Conservation (phyloP, 2,888 invertebrate genomes). For the Fabriciana adippe region DNA sequence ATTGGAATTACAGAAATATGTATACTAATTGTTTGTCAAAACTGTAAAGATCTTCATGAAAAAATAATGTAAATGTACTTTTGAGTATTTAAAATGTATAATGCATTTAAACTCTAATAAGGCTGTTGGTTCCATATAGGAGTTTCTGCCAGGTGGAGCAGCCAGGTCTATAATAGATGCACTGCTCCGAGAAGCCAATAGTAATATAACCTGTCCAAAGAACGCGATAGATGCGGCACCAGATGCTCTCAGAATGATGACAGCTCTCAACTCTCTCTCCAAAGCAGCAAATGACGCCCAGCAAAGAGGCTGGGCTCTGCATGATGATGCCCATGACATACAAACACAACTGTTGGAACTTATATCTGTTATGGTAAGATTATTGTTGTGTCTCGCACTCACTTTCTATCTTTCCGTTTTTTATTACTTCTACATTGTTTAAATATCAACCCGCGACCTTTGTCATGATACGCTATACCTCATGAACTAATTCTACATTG, state of each 20-base stretch:
- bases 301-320: slow-evolving; percentile 96
- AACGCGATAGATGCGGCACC: slow-evolving; percentile 90
- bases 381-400: not conserved
- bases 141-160: slow-evolving; percentile 74
- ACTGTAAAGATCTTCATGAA: too few relatives aligned
- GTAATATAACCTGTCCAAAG: slow-evolving; percentile 78
- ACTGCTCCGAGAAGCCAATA: slow-evolving; percentile 71
- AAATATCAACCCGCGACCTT: too few relatives aligned
- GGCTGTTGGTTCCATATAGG: slow-evolving; percentile 44
- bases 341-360: slow-evolving; percentile 91
- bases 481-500: too few relatives aligned
- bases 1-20: too few relatives aligned
- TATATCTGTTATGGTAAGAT: slow-evolving; percentile 88
- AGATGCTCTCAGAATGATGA: slow-evolving; percentile 91
- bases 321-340: slow-evolving; percentile 96
- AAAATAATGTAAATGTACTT: too few relatives aligned
- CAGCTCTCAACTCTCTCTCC: slow-evolving; percentile 91
- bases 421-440: too few relatives aligned
- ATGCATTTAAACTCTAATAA: too few relatives aligned
- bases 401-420: too few relatives aligned
- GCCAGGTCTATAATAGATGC: slow-evolving; percentile 76
- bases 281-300: slow-evolving; percentile 97
- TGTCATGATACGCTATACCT: too few relatives aligned
- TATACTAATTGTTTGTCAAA: too few relatives aligned
- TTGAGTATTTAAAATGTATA: not conserved